Evolutionary conservation across 2,888 invertebrate species (phyloP), one percentile per base, ranked within the genome.

Genomic region (Chrysodeixis includens): DNA sequence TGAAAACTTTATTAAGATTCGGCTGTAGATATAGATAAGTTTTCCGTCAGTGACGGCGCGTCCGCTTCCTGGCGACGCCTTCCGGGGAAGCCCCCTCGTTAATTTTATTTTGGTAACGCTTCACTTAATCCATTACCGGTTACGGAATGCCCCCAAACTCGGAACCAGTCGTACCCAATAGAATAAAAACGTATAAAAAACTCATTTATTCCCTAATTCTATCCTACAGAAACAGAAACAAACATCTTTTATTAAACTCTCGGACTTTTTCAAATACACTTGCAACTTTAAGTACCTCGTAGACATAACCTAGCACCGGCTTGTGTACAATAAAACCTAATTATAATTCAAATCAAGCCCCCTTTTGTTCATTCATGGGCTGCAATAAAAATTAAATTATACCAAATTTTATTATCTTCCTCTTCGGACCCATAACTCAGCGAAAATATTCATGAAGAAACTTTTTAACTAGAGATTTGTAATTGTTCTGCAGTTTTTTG

Each of bases 31-130:
- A 88, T 86, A 90, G 89, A 91, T 90, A 92, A 91, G 83, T 89
- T 88, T 84, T 85, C 88, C 87, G 87, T 85, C 88, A 84, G 85
- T 82, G 86, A 81, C 86, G 88, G 83, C 88, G 85, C 87, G 86
- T 88, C 89, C 89, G 88, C 86, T 91, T 93, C 92, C 92, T 49
- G 46, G 46, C 83, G 84, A 81, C 86, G 88, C 80, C 85, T 91
- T 92, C 93, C 84, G 91, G 90, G 83, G 86, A 89, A 87, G 84
- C 86, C 83, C 82, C 89, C 90, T 92, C 93, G 91, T 92, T 92
- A 91, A 93, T 93, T 93, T 92, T 92, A 93, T 93, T 93, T 92
- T 88, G 88, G 87, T 87, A 83, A 89, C 90, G 89, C 83, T 85
- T 87, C 88, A 88, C 88, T 89, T 91, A 90, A 91, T 90, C 89